phyloP scores from a whole-genome alignment of 2,113 vertebrate genomes.

The Mandrillus leucophaeus region DNA sequence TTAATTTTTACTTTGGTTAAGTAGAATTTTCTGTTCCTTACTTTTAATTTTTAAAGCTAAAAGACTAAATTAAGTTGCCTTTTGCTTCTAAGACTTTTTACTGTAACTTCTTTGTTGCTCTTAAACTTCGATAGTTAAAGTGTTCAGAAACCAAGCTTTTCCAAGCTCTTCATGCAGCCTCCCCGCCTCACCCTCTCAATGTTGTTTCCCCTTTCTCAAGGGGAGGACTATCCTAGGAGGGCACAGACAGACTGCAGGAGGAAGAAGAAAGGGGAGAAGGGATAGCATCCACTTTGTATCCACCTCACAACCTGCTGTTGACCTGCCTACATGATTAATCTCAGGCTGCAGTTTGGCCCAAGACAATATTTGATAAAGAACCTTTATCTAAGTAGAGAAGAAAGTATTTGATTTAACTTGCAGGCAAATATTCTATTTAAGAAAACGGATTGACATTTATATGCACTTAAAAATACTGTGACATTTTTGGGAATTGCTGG shows the following conservation, averaged over 20 bases:
- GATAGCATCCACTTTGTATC: neutral
- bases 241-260: neutral
- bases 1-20: neutral
- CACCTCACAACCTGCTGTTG: neutral
- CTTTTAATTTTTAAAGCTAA: constrained; percentile 24
- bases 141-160: neutral
- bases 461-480: constrained; percentile 61
- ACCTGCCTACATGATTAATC: neutral
- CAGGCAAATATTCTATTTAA: constrained; percentile 50
- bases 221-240: neutral
- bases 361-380: neutral
- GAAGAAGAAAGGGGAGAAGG: neutral
- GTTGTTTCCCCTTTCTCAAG: neutral
- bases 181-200: neutral
- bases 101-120: neutral
- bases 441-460: constrained; percentile 53
- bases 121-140: neutral
- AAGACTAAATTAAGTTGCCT: neutral
- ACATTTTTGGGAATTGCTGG: constrained; percentile 59
- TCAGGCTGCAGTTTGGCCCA: neutral
- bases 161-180: neutral
- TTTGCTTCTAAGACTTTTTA: neutral
- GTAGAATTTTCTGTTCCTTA: neutral
- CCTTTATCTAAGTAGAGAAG: neutral
- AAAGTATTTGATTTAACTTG: constrained; percentile 27